Conservation (phyloP, 2,113 vertebrate species). For the Camelus dromedarius region DNA sequence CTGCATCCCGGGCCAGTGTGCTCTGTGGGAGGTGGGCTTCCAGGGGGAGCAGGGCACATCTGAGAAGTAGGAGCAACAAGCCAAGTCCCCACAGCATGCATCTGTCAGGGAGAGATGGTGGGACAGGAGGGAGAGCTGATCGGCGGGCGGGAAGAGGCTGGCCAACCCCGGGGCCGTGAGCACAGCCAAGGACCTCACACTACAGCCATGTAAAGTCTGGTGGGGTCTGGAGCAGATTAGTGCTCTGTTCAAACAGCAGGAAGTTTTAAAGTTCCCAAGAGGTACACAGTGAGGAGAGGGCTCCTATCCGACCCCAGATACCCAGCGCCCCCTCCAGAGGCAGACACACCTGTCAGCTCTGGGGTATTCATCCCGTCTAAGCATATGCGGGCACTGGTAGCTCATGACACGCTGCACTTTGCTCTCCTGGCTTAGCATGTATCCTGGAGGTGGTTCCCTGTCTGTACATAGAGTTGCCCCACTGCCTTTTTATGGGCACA, state of each 20-base stretch:
- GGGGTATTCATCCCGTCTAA: not conserved
- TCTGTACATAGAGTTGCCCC: no score
- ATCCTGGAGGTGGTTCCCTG: not conserved
- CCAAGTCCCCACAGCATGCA: not conserved
- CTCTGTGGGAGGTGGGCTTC: not conserved
- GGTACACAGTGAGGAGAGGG: not conserved
- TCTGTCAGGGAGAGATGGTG: not conserved
- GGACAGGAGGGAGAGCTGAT: no score
- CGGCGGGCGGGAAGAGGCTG: not conserved
- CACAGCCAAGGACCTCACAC: not conserved
- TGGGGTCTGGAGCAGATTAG: not conserved
- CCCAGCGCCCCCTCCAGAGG: not conserved
- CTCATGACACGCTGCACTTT: not conserved
- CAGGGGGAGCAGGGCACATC: not conserved
- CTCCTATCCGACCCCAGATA: not conserved
- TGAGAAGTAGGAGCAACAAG: not conserved
- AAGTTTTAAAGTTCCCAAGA: not conserved
- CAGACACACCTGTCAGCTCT: not conserved
- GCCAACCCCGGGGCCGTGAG: not conserved
- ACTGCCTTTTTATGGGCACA: not conserved
- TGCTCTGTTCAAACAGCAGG: not conserved
- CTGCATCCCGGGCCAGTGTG: not conserved
- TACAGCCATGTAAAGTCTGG: not conserved
- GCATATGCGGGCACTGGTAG: rapidly evolving
- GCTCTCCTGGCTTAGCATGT: not conserved